These are phyloP conservation scores for Crotalus horridus DNA, from an alignment of 2,113 vertebrate species.

Conservation along the genomic window DNA sequence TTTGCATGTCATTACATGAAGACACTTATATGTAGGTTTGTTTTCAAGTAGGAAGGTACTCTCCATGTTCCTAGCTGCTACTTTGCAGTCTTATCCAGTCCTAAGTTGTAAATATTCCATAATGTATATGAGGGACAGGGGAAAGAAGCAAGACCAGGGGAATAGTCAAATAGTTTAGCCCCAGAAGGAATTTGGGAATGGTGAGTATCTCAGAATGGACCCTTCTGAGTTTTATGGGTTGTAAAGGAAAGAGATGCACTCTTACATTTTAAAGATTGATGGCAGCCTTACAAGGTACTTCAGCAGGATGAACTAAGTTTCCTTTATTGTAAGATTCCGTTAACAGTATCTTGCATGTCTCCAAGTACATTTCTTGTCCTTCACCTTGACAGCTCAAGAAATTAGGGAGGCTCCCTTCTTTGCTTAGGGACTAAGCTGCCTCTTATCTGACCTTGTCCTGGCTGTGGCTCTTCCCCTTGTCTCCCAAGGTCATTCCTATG, in stretches of 20 bases:
- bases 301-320: background rate
- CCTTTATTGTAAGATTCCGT: background rate
- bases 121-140: background rate
- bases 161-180: background rate
- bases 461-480: background rate
- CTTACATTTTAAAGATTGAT: background rate
- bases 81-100: background rate
- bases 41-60: background rate
- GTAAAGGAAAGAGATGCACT: background rate
- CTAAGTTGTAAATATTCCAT: background rate
- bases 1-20: background rate
- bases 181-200: background rate
- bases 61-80: background rate
- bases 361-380: background rate
- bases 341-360: background rate
- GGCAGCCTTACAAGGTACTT: background rate
- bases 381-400: background rate
- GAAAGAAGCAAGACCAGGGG: background rate
- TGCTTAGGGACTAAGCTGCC: background rate
- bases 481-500: background rate
- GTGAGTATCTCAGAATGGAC: background rate
- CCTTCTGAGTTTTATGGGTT: background rate
- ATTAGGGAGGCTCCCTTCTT: background rate
- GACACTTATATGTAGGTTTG: background rate
- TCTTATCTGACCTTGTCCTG: background rate